A percentile compares a stretch with the other conserved stretches of the same genome.
Conservation (phyloP, 2,888 invertebrate species). For the Watsonalla cultraria region DNA sequence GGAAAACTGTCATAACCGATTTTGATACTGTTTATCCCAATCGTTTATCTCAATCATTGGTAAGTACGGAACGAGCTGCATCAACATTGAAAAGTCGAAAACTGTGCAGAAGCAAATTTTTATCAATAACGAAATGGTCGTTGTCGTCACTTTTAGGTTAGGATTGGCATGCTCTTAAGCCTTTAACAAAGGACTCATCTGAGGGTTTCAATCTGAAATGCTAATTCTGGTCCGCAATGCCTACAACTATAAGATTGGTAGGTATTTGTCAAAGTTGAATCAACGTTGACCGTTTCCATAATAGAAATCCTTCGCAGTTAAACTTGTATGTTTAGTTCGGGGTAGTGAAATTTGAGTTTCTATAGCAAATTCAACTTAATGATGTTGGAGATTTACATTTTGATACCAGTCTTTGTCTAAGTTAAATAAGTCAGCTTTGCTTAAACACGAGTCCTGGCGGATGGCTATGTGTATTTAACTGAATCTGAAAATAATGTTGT, state of each 20-base stretch:
- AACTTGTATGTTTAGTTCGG: not conserved
- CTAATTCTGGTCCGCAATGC: conserved; percentile 17
- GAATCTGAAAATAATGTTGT: too few species aligned
- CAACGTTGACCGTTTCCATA: conserved; percentile 5
- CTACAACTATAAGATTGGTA: conserved; percentile 7
- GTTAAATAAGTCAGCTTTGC: too few species aligned
- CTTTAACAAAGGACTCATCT: conserved; percentile 10
- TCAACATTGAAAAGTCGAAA: not conserved
- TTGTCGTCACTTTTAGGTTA: too few species aligned
- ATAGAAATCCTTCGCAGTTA: not conserved
- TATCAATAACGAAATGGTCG: too few species aligned
- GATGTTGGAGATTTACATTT: not conserved
- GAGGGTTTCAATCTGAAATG: conserved; percentile 15
- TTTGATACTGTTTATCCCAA: too few species aligned
- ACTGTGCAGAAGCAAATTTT: too few species aligned
- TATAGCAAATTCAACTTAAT: not conserved
- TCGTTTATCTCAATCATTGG: too few species aligned
- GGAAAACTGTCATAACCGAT: too few species aligned
- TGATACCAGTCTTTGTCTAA: too few species aligned
- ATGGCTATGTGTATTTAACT: too few species aligned
- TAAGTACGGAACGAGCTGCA: too few species aligned
- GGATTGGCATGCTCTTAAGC: not conserved
- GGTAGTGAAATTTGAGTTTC: not conserved
- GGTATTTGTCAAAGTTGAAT: conserved; percentile 17
- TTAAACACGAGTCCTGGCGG: too few species aligned